Evolutionary conservation across 2,113 vertebrate genomes (phyloP).

Genomic region (Ancistrus triradiatus): DNA sequence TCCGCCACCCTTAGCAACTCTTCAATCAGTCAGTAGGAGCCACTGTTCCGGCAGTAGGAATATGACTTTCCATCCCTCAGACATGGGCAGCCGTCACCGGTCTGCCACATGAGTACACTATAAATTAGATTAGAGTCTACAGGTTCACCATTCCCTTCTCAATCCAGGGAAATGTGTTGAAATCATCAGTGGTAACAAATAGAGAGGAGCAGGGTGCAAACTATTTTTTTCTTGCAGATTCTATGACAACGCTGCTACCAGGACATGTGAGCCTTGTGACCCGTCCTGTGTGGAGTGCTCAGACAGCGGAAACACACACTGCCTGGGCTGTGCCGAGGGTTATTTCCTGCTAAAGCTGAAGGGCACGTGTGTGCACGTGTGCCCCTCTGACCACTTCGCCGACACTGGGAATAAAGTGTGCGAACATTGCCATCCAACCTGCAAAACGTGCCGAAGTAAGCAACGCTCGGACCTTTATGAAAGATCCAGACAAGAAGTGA

Average conservation of each 20-base stretch:
- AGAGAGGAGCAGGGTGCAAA: not conserved
- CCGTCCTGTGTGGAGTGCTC: slow-evolving; percentile 74
- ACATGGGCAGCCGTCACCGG: too few species aligned
- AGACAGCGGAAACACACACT: slow-evolving; percentile 65
- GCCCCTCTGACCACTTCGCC: slow-evolving; percentile 74
- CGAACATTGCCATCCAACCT: slow-evolving; percentile 80
- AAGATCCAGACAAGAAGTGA: not conserved
- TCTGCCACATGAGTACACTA: too few species aligned
- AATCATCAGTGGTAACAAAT: not conserved
- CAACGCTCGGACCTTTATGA: not conserved
- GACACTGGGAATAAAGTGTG: slow-evolving; percentile 59
- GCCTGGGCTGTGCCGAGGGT: slow-evolving; percentile 71
- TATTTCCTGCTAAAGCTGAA: slow-evolving; percentile 71
- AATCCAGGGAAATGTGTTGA: too few species aligned
- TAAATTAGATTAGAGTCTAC: too few species aligned
- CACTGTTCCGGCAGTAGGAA: too few species aligned
- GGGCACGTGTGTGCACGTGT: slow-evolving; percentile 68
- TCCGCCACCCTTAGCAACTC: too few species aligned
- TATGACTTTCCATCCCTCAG: too few species aligned
- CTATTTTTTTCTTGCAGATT: slow-evolving; percentile 64
- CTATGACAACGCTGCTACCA: slow-evolving; percentile 67
- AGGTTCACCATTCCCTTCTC: too few species aligned
- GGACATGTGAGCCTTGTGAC: slow-evolving; percentile 75
- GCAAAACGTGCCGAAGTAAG: slow-evolving; percentile 77
- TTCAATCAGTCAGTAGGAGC: too few species aligned